Evolutionary conservation across 2,113 vertebrate species (phyloP).

Genomic region (Excalfactoria chinensis): DNA sequence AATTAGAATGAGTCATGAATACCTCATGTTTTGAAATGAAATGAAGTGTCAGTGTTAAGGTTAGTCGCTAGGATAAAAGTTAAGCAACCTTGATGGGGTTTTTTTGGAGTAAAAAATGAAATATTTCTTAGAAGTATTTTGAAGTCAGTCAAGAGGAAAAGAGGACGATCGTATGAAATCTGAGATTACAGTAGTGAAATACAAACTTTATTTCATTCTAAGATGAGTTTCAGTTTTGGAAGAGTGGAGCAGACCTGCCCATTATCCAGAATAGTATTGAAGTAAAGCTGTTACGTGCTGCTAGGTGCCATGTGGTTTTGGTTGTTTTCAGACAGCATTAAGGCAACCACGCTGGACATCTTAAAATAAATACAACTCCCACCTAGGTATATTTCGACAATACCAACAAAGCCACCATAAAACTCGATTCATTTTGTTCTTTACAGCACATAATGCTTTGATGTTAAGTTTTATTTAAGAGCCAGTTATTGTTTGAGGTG

Average conservation of each 20-base stretch:
- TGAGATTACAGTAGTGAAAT: not conserved
- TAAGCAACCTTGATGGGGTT: not conserved
- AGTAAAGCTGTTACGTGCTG: not conserved
- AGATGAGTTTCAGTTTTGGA: not conserved
- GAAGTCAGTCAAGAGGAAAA: not conserved
- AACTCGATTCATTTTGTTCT: not conserved
- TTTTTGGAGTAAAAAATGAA: slow-evolving; percentile 27
- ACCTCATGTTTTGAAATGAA: slow-evolving; percentile 67
- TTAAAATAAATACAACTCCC: not conserved
- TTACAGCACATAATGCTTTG: not conserved
- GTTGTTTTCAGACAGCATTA: not conserved
- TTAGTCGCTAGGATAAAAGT: slow-evolving; percentile 39
- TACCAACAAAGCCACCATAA: not conserved
- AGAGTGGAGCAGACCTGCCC: not conserved
- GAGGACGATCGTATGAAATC: not conserved
- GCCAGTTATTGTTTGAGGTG: not conserved
- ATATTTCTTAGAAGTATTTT: slow-evolving; percentile 9
- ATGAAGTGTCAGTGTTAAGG: slow-evolving; percentile 56
- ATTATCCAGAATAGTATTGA: not conserved
- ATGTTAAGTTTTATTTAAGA: not conserved
- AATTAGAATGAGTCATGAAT: slow-evolving; percentile 74
- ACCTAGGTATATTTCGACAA: not conserved
- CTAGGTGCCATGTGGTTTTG: not conserved
- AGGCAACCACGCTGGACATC: not conserved
- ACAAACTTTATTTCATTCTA: not conserved